A percentile compares a stretch with the other conserved stretches of the same genome.
Evolutionary conservation across 2,113 vertebrate genomes (phyloP).

Genomic region (Pungitius pungitius): DNA sequence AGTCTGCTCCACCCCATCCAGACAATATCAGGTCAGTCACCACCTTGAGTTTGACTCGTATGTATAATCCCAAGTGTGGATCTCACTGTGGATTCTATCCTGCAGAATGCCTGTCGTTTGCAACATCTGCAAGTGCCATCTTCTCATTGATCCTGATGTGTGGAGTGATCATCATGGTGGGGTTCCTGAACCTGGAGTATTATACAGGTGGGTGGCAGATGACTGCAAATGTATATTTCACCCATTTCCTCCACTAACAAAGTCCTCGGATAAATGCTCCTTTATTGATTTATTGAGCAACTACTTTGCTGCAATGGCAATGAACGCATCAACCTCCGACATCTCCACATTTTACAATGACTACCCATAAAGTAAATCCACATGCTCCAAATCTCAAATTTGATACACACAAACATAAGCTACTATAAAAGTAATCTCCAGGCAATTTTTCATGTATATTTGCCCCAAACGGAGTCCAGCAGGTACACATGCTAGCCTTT

Average conservation of each 20-base stretch:
- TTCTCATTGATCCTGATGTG: constrained; percentile 88
- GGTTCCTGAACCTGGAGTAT: constrained; percentile 88
- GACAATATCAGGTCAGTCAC: constrained; percentile 85
- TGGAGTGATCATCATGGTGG: constrained; percentile 84
- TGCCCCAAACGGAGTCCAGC: background rate
- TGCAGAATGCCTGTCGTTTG: constrained; percentile 84
- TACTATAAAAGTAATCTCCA: too few species aligned
- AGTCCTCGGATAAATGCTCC: background rate
- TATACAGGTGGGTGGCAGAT: constrained; percentile 86
- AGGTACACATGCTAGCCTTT: background rate
- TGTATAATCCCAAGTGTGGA: background rate
- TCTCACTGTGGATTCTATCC: background rate
- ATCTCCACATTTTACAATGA: too few species aligned
- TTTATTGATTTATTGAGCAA: too few species aligned
- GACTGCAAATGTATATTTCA: background rate
- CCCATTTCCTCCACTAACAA: background rate
- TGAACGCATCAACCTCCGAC: too few species aligned
- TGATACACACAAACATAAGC: too few species aligned
- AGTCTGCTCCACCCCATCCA: constrained; percentile 87
- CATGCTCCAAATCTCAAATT: too few species aligned
- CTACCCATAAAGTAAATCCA: too few species aligned
- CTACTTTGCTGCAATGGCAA: too few species aligned
- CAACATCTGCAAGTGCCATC: constrained; percentile 82
- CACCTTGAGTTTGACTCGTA: background rate
- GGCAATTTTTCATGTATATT: background rate